Base-by-base conservation (phyloP, 30 jellyfish, hydroid and myxozoan genomes). In the Phacellophora camtschatica region DNA sequence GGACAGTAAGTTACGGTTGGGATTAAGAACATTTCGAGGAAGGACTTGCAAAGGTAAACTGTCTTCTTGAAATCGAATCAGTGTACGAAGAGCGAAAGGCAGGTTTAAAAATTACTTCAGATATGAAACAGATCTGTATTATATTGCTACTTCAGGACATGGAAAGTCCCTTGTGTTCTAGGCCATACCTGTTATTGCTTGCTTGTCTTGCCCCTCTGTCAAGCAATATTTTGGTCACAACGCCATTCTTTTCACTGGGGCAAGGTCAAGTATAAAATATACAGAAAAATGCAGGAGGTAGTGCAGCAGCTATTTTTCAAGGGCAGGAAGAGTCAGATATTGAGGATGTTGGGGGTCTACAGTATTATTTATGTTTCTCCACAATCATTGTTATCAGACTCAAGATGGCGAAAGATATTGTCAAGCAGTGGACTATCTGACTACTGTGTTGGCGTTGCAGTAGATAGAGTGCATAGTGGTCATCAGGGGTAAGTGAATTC, bases 371-470 rank as follows among this genome's bases (percentile, higher is more conserved):
- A 59, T 29, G 74, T 49, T 59, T 59, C 74, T 9, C 74, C 74
- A 59, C 50, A 59, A 59, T 59, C 74, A 3, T 59, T 59, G 48
- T 8, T 59, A 18, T 59, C 74, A 59, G 74, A 59, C 74, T 2
- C 73, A 58, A 58, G 73, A 42, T 58, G 73, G 73, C 41, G 73
- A 18, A 58, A 58, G 9, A 3, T 58, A 25, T 58, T 58, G 27
- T 11, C 43, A 18, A 25, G 73, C 73, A 58, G 73, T 58, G 73
- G 73, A 25, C 42, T 58, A 58, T 13, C 73, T 18, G 42, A 58
- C 73, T 58, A 11, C 73, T 58, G 73, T 58, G 73, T 58, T 58
- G 73, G 73, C n/a, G 42, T 58, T 20, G 73, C 73, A 18, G 32
- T 58, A 27, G 73, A 58, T 58, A 42, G 27, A 27, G 73, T 42